phyloP scores from a whole-genome alignment of 1,140 invertebrate genomes.

The Drosophila tristis region DNA sequence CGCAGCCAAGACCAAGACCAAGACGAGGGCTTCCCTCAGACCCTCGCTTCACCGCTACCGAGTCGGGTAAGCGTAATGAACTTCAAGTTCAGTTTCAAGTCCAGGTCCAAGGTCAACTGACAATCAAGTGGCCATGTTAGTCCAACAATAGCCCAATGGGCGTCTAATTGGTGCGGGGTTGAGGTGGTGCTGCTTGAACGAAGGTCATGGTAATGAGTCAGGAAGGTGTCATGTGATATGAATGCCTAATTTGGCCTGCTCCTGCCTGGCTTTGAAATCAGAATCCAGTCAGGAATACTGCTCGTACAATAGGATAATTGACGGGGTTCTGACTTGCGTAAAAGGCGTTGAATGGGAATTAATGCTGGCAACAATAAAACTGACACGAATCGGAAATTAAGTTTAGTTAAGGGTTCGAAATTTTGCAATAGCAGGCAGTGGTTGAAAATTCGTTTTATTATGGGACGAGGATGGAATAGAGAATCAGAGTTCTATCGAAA shows the following conservation, averaged over 20 bases:
- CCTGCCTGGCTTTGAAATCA: conserved; percentile 34
- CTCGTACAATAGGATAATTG: conserved; percentile 21
- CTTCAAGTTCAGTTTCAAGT: conserved; percentile 22
- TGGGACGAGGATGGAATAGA: too few species aligned
- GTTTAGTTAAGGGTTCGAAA: too few species aligned
- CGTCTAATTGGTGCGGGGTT: conserved; percentile 38
- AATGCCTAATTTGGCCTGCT: conserved; percentile 59
- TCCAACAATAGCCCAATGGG: conserved; percentile 33
- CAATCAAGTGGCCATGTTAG: conserved; percentile 38
- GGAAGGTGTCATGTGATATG: conserved; percentile 68
- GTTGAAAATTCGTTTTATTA: too few species aligned
- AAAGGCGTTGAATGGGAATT: conserved; percentile 40
- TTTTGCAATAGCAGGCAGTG: too few species aligned
- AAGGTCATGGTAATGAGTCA: conserved; percentile 55
- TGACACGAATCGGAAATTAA: too few species aligned
- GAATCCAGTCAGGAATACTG: conserved; percentile 14
- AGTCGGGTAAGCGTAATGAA: conserved; percentile 66
- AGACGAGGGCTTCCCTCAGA: conserved; percentile 11
- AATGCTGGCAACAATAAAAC: conserved; percentile 28
- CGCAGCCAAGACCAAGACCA: conserved; percentile 20
- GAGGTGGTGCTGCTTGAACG: not conserved
- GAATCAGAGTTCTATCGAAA: too few species aligned
- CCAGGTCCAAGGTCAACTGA: conserved; percentile 36
- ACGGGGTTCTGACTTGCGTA: conserved; percentile 12
- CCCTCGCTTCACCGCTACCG: not conserved